phyloP scores from a whole-genome alignment of 2,888 invertebrate genomes.

The Acanthosepion esculentum region DNA sequence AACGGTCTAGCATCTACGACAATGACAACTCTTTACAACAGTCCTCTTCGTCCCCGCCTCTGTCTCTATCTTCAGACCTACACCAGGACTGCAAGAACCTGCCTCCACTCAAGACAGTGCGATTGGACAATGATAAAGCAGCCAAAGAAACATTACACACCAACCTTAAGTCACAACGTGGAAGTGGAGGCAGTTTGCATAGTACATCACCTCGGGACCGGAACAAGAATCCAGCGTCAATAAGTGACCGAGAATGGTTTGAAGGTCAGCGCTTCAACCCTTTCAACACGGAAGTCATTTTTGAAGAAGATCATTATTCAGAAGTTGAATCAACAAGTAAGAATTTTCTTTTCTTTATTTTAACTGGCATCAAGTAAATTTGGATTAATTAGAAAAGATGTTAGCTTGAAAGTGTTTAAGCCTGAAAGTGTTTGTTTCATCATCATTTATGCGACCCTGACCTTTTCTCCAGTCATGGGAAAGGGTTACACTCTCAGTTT shows the following conservation, averaged over 20 bases:
- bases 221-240: neutral
- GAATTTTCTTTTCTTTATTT: neutral
- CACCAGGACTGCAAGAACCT: neutral
- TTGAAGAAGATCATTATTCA: constrained; percentile 43
- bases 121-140: neutral
- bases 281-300: constrained; percentile 40
- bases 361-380: too few species aligned
- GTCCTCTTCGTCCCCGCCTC: neutral
- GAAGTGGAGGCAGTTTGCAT: neutral
- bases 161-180: neutral
- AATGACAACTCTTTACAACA: neutral
- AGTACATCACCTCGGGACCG: neutral
- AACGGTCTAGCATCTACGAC: neutral
- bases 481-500: too few species aligned
- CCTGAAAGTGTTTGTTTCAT: too few species aligned
- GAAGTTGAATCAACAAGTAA: constrained; percentile 46
- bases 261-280: constrained; percentile 40
- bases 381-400: too few species aligned
- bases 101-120: neutral
- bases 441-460: too few species aligned
- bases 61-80: neutral
- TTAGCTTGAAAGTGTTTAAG: too few species aligned
- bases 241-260: neutral
- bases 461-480: too few species aligned
- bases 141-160: neutral